Conservation (phyloP, 2,113 vertebrate genomes). For the human (Homo sapiens) region GRCh38 chr19:33584501-33585000, state of each 20-base stretch:
- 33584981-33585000: no score
- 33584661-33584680: slow-evolving; percentile 55
- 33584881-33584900: slow-evolving; percentile 37
- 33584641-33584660: slow-evolving; percentile 2
- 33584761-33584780: slow-evolving; percentile 51
- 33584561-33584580: not conserved
- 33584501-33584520: not conserved
- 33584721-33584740: slow-evolving; percentile 62
- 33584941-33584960: no score
- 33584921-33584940: no score
- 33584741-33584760: slow-evolving; percentile 60
- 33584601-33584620: not conserved
- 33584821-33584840: slow-evolving; percentile 53
- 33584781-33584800: slow-evolving; percentile 68
- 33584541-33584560: not conserved
- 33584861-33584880: not conserved
- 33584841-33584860: slow-evolving; percentile 44
- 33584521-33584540: not conserved
- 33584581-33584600: not conserved
- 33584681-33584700: slow-evolving; percentile 50
- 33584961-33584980: no score
- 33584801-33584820: slow-evolving; percentile 66
- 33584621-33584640: not conserved
- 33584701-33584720: slow-evolving; percentile 21
- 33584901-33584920: no score